These are phyloP conservation scores for Oreochromis grahami DNA, from an alignment of 2,797 vertebrate species.

Conservation along the genomic window DNA sequence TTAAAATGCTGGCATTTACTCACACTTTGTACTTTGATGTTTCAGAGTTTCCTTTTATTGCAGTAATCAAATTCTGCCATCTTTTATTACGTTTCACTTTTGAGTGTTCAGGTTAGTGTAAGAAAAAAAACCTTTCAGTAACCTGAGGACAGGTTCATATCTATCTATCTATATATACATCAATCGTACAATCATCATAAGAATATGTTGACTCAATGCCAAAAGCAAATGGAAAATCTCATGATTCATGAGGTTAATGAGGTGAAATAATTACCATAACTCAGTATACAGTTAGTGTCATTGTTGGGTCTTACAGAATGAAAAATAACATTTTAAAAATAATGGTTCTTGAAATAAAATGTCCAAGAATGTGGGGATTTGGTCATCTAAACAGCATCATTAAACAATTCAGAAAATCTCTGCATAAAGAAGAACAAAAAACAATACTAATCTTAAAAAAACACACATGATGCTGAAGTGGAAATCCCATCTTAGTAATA, in stretches of 20 bases:
- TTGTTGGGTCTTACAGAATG: not conserved
- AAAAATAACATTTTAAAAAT: not conserved
- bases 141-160: not conserved
- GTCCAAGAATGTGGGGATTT: not conserved
- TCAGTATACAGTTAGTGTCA: not conserved
- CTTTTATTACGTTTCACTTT: not conserved
- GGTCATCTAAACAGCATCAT: not conserved
- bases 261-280: not conserved
- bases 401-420: rapidly evolving
- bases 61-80: not conserved
- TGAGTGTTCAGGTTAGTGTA: not conserved
- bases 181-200: not conserved
- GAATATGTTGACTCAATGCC: not conserved
- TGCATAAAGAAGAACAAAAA: not conserved
- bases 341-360: not conserved
- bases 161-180: not conserved
- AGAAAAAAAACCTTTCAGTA: not conserved
- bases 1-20: not conserved
- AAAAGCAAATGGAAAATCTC: not conserved
- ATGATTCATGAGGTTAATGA: not conserved
- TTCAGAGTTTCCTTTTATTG: not conserved
- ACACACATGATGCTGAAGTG: not conserved
- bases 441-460: not conserved
- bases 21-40: not conserved
- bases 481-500: not conserved